Conservation (phyloP, 2,888 invertebrate species). For the Tillus elongatus region DNA sequence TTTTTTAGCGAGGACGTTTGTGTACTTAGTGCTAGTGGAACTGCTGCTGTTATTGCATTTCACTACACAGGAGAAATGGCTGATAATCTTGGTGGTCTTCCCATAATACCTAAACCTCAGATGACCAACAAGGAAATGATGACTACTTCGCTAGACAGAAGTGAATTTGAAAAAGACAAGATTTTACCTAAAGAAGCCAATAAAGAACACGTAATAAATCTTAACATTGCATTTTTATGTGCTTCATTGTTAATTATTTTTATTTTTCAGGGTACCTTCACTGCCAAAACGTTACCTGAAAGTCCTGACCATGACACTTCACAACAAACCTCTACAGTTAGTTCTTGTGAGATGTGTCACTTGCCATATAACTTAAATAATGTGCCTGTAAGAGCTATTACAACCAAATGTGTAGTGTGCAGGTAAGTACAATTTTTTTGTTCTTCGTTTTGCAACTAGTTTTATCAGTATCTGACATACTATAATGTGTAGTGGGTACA, state of each 20-base stretch:
- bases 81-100: slow-evolving; percentile 27
- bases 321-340: slow-evolving; percentile 15
- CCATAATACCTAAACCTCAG: slow-evolving; percentile 25
- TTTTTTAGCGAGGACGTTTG: slow-evolving; percentile 82
- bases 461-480: too few species aligned
- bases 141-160: slow-evolving; percentile 46
- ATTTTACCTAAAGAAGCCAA: slow-evolving; percentile 17
- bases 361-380: slow-evolving; percentile 71
- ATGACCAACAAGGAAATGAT: slow-evolving; percentile 35
- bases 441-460: too few species aligned
- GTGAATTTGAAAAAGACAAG: slow-evolving; percentile 45
- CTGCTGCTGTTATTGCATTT: slow-evolving; percentile 75
- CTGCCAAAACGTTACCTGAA: slow-evolving; percentile 32
- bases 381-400: slow-evolving; percentile 64
- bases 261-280: not conserved
- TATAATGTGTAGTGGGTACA: too few species aligned
- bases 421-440: slow-evolving; percentile 43
- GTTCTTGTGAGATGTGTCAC: slow-evolving; percentile 51
- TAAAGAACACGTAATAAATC: slow-evolving; percentile 6
- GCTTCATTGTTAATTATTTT: too few species aligned
- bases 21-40: slow-evolving; percentile 86
- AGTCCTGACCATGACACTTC: slow-evolving; percentile 32
- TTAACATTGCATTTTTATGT: too few species aligned
- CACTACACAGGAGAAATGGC: slow-evolving; percentile 38
- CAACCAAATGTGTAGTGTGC: slow-evolving; percentile 65